Percentiles rank a stretch among this genome's conserved stretches.
These are phyloP conservation scores for Lapara coniferarum DNA, from an alignment of 2,888 invertebrate species.

Conservation along the genomic window DNA sequence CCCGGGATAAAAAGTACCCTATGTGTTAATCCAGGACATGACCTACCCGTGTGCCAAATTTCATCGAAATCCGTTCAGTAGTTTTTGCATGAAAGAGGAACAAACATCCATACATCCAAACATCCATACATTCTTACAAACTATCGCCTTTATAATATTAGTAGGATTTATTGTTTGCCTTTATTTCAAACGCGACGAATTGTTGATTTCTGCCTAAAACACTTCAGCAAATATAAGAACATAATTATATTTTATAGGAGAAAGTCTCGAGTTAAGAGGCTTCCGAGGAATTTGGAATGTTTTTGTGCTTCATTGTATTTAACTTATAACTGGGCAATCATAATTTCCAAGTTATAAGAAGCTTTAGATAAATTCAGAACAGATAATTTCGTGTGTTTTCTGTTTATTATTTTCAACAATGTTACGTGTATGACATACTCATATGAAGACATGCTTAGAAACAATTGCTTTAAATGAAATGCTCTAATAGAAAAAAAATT, in stretches of 20 bases:
- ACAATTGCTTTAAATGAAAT: no score
- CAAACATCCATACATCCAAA: no score
- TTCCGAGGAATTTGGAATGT: not conserved
- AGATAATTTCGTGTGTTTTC: not conserved
- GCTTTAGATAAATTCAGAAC: not conserved
- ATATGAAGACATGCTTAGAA: no score
- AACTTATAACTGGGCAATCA: not conserved
- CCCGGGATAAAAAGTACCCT: no score
- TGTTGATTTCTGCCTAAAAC: not conserved
- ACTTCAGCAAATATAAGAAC: not conserved
- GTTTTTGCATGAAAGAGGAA: no score
- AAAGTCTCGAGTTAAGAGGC: slow-evolving; percentile 2
- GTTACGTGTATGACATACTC: no score
- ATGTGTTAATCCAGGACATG: no score
- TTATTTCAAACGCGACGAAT: not conserved
- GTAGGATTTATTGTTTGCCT: not conserved
- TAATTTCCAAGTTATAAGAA: not conserved
- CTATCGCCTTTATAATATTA: no score
- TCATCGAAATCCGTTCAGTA: no score
- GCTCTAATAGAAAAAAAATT: no score
- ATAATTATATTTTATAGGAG: slow-evolving; percentile 3
- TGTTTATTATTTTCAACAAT: not conserved
- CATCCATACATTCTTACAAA: no score
- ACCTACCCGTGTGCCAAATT: no score
- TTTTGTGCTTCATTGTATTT: not conserved